These are phyloP conservation scores for Kradibia gibbosae DNA, from an alignment of 1,140 invertebrate species.

Conservation along the genomic window DNA sequence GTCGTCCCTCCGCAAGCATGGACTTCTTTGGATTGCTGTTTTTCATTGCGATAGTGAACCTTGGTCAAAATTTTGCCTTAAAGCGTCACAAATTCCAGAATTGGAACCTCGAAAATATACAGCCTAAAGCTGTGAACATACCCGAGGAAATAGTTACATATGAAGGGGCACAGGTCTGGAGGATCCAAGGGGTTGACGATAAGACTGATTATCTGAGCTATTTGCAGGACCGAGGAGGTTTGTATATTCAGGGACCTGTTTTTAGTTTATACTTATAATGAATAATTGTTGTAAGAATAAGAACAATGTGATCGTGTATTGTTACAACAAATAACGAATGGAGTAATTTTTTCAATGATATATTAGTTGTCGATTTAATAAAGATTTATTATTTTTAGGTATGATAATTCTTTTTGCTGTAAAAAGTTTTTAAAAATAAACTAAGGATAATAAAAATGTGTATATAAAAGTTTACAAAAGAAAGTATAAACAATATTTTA, in stretches of 20 bases:
- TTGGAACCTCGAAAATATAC: neutral
- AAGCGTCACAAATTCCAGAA: neutral
- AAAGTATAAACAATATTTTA: too few species aligned
- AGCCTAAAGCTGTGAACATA: constrained; percentile 56
- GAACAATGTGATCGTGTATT: too few species aligned
- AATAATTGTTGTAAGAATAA: too few species aligned
- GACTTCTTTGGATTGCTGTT: constrained; percentile 34
- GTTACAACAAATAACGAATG: too few species aligned
- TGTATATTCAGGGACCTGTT: neutral
- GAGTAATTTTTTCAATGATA: too few species aligned
- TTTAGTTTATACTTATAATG: too few species aligned
- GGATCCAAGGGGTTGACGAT: constrained; percentile 63
- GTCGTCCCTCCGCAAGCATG: constrained; percentile 51
- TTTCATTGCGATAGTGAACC: constrained; percentile 13
- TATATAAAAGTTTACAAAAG: too few species aligned
- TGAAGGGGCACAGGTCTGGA: constrained; percentile 73
- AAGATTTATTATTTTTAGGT: too few species aligned
- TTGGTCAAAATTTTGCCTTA: constrained; percentile 33
- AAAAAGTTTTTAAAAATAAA: too few species aligned
- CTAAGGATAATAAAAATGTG: too few species aligned
- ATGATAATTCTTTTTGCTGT: too few species aligned
- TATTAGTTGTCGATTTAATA: too few species aligned
- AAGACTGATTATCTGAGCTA: constrained; percentile 66
- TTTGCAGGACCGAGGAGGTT: constrained; percentile 71
- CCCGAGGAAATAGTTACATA: constrained; percentile 69